Evolutionary conservation across 2,888 invertebrate species (phyloP).

Genomic region (Lepidocyrtoides sp.): DNA sequence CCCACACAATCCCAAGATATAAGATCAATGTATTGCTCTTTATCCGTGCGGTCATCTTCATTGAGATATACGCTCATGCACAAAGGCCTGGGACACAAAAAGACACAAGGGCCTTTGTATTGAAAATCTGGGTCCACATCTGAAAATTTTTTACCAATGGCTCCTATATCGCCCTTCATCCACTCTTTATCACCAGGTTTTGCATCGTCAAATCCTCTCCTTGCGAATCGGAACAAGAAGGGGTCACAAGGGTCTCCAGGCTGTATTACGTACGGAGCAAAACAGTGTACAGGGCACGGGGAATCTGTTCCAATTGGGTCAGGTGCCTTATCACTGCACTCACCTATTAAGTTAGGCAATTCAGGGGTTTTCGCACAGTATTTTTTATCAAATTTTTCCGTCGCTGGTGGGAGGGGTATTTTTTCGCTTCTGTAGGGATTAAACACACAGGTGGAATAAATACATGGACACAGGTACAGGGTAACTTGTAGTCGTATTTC

Average conservation of each 20-base stretch:
- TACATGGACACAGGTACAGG: too few relatives aligned
- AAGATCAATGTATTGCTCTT: background rate
- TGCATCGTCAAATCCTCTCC: conserved; percentile 31
- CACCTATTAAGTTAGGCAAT: background rate
- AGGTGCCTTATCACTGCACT: background rate
- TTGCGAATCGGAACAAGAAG: background rate
- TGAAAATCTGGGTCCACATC: background rate
- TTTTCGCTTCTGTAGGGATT: background rate
- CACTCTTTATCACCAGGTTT: background rate
- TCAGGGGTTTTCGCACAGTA: background rate
- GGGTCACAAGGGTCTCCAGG: conserved; percentile 35
- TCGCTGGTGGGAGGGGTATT: background rate
- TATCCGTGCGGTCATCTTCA: background rate
- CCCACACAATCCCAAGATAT: background rate
- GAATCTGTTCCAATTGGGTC: background rate
- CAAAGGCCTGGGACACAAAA: background rate
- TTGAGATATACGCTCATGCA: conserved; percentile 5
- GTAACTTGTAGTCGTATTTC: too few relatives aligned
- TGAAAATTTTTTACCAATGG: background rate
- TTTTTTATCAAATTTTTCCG: background rate
- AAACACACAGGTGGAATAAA: too few relatives aligned
- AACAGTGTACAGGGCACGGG: background rate
- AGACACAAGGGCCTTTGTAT: conserved; percentile 4
- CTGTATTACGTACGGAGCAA: background rate
- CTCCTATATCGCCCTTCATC: background rate